phyloP scores from a whole-genome alignment of 2,888 invertebrate genomes.

The Caenorhabditis doughertyi region DNA sequence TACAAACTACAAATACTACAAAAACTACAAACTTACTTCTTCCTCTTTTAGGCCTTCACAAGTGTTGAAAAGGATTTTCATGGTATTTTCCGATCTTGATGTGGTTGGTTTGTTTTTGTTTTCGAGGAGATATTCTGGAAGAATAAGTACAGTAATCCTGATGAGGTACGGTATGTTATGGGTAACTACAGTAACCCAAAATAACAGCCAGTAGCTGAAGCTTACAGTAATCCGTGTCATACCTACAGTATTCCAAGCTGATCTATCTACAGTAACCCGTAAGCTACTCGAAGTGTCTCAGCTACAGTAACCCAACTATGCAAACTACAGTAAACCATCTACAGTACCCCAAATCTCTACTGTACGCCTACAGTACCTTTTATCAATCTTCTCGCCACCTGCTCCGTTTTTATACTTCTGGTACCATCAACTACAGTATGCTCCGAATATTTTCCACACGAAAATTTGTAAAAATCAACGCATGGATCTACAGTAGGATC shows the following conservation, averaged over 20 bases:
- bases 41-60: background rate
- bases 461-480: slow-evolving; percentile 81
- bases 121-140: background rate
- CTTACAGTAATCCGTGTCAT: no score
- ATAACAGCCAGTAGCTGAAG: background rate
- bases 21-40: background rate
- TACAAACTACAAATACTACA: no score
- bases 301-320: no score
- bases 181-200: no score
- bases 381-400: background rate
- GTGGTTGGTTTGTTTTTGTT: background rate
- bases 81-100: background rate
- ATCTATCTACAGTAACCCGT: no score
- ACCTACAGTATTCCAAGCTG: no score
- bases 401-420: background rate
- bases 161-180: no score
- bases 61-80: background rate
- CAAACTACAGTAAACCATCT: no score
- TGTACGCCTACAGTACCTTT: slow-evolving; percentile 7
- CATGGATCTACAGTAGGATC: slow-evolving; percentile 80
- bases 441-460: slow-evolving; percentile 77
- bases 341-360: background rate
- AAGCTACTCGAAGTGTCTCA: no score
- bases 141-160: no score
- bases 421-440: background rate